Percentiles rank a stretch among this genome's conserved stretches.
Conservation (phyloP, 2,888 invertebrate genomes). For the Onthophagus sagittarius region DNA sequence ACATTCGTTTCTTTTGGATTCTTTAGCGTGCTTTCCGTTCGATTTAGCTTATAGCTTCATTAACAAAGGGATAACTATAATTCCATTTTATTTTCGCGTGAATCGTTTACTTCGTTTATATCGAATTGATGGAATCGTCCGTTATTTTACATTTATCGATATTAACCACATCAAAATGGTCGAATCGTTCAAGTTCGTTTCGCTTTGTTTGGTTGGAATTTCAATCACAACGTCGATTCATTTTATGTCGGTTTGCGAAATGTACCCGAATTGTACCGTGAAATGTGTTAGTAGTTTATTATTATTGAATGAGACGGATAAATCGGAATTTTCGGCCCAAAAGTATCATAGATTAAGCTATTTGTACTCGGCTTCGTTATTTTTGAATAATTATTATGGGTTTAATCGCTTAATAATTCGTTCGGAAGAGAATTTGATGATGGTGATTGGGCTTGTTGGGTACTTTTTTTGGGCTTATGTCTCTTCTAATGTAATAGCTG, state of each 20-base stretch:
- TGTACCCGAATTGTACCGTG: background rate
- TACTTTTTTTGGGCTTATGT: constrained; percentile 19
- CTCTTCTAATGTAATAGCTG: constrained; percentile 21
- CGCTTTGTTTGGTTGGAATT: background rate
- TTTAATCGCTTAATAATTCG: background rate
- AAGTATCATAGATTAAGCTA: background rate
- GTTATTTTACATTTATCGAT: constrained; percentile 12
- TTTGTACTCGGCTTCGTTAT: constrained; percentile 11
- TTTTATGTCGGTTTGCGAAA: constrained; percentile 6
- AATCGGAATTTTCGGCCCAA: background rate
- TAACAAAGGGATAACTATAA: background rate
- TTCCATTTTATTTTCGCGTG: constrained; percentile 7
- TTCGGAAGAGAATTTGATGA: constrained; percentile 9
- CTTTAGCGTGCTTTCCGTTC: constrained; percentile 31
- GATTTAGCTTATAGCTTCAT: constrained; percentile 16
- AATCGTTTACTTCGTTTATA: constrained; percentile 29
- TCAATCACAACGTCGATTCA: background rate
- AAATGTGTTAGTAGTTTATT: constrained; percentile 2
- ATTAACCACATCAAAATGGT: constrained; percentile 5
- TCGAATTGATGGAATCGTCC: constrained; percentile 23
- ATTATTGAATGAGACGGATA: background rate
- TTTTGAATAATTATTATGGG: constrained; percentile 11
- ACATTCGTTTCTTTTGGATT: constrained; percentile 30
- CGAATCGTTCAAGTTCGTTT: constrained; percentile 8
- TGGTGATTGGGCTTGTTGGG: background rate